Base-by-base conservation (phyloP, 2,797 vertebrate genomes). In the Hemitrygon akajei region DNA sequence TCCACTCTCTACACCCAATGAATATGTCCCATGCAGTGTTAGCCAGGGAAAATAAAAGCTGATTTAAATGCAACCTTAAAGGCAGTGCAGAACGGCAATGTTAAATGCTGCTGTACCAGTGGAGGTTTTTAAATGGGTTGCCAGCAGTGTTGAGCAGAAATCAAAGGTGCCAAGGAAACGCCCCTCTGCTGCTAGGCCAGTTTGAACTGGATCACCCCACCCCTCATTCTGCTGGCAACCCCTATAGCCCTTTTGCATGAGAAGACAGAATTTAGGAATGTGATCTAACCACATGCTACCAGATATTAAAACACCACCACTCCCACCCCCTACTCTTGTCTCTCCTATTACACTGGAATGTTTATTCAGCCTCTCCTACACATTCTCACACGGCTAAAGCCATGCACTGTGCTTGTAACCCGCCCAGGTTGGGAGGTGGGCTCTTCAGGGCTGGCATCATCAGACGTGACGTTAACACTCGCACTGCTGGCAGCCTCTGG, bases 311-410 rank as follows among this genome's bases (percentile, higher is more conserved):
- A 96, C 95, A 95, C 56, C 86, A 94, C 94, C 94, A 94, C 93
- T 80, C 22, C 95, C 95, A 95, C 95, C 95, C 95, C 80, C 94
- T 93, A 95, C 37, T 93, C 93, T 94, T 96, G 95, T 95, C 93
- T 95, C 95, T 94, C 96, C 95, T 96, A 96, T 96, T 96, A 95
- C 2, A 96, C 96, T 94, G 94, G 96, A 94, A 94, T 96, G 96
- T 97, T 98, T 97, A 97, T 97, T 96, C 95, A 97, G 97, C 97
- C 96, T 97, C 97, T 98, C 97, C 98, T 97, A 97, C 97, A 96
- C 97, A 96, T 95, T 97, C 97, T 97, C 97, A 95, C 96, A 96
- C 96, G 95, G 94, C 95, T 96, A 95, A 96, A 95, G 95, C 96
- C 96, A 95, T 95, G 96, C 96, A 97, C 96, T 30, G 25, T 92